Percentiles rank a stretch among this genome's conserved stretches.
These are phyloP conservation scores for Cephalopterus ornatus DNA, from an alignment of 2,113 vertebrate species.

Conservation along the genomic window DNA sequence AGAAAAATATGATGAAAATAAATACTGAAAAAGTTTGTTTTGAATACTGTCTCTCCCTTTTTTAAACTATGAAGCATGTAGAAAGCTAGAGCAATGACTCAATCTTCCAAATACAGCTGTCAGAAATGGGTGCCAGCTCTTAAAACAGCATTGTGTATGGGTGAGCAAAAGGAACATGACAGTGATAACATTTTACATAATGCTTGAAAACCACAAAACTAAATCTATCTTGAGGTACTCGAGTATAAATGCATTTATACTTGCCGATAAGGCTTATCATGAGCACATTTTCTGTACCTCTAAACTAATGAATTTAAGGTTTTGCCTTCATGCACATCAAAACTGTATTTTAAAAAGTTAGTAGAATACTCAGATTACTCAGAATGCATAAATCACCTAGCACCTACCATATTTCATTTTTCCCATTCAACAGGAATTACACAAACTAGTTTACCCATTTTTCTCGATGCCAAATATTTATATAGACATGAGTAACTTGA, in stretches of 20 bases:
- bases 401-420: not conserved
- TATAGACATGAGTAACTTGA: not conserved
- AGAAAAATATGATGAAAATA: not conserved
- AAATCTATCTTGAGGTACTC: not conserved
- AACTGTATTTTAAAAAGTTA: not conserved
- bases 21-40: not conserved
- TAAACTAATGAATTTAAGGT: not conserved
- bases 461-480: not conserved
- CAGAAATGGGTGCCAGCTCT: constrained; percentile 25
- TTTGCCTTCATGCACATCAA: not conserved
- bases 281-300: not conserved
- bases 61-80: not conserved
- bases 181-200: not conserved
- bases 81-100: constrained; percentile 26
- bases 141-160: not conserved
- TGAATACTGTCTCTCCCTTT: not conserved
- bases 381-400: not conserved
- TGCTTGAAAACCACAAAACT: not conserved
- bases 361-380: not conserved
- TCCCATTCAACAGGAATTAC: not conserved
- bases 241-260: not conserved
- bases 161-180: constrained; percentile 19
- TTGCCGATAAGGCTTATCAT: not conserved
- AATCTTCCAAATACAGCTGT: constrained; percentile 58
- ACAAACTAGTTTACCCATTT: not conserved